Conservation (phyloP, 2,888 invertebrate genomes). For the Melinaea menophilus region DNA sequence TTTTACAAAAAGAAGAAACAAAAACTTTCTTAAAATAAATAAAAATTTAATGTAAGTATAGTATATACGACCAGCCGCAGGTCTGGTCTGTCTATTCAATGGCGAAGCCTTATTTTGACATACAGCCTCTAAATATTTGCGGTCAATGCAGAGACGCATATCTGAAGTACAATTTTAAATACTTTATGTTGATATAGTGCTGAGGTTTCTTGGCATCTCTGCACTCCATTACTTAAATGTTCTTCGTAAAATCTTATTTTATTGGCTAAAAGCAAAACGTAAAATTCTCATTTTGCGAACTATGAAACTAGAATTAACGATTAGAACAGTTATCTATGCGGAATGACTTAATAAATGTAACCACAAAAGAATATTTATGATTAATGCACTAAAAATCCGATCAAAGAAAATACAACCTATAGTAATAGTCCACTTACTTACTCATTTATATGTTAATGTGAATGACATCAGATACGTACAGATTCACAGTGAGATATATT, state of each 20-base stretch:
- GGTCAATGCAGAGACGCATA: conserved; percentile 70
- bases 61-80: conserved; percentile 19
- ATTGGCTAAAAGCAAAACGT: conserved; percentile 13
- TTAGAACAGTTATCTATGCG: not conserved
- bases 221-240: conserved; percentile 33
- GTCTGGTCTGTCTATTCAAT: conserved; percentile 53
- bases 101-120: conserved; percentile 74
- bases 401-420: conserved; percentile 56
- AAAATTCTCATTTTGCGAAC: not conserved
- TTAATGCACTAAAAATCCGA: conserved; percentile 46
- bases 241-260: conserved; percentile 15
- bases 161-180: conserved; percentile 67
- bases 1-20: no score
- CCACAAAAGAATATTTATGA: conserved; percentile 39
- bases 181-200: conserved; percentile 56
- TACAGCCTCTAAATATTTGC: conserved; percentile 67
- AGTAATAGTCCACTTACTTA: conserved; percentile 70
- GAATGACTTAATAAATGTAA: not conserved
- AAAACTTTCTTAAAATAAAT: no score
- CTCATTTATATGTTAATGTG: conserved; percentile 77
- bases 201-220: conserved; percentile 48
- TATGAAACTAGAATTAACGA: not conserved
- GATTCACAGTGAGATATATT: conserved; percentile 72
- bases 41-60: not conserved
- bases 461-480: conserved; percentile 62